These are phyloP conservation scores for Ictidomys tridecemlineatus DNA, from an alignment of 2,113 vertebrate species.

Conservation along the genomic window DNA sequence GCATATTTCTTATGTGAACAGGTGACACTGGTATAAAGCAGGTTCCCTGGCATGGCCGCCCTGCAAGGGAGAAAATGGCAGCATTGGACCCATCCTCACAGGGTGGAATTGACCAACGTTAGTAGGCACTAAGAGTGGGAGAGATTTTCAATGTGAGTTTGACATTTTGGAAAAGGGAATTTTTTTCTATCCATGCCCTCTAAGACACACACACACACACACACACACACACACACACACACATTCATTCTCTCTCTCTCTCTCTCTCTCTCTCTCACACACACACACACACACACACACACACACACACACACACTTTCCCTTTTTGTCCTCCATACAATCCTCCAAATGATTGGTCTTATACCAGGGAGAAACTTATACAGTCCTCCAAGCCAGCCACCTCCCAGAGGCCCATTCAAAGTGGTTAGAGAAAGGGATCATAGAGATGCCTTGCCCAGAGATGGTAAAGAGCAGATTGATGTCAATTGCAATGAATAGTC, in stretches of 20 bases:
- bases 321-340: neutral
- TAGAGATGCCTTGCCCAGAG: neutral
- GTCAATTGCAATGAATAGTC: accelerated
- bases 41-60: no score
- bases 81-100: neutral
- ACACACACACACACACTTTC: no score
- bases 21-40: no score
- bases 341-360: neutral
- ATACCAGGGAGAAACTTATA: neutral
- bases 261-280: no score
- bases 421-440: neutral
- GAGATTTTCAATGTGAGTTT: neutral
- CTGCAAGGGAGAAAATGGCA: neutral
- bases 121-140: neutral
- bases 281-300: no score
- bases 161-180: neutral
- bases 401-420: neutral
- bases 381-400: neutral
- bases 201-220: neutral
- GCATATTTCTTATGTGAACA: no score
- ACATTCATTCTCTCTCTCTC: no score
- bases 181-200: neutral
- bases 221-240: neutral
- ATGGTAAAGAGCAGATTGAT: neutral
- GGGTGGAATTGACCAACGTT: neutral